Base-by-base conservation (phyloP, 2,113 vertebrate genomes). In the Microtus richardsoni region DNA sequence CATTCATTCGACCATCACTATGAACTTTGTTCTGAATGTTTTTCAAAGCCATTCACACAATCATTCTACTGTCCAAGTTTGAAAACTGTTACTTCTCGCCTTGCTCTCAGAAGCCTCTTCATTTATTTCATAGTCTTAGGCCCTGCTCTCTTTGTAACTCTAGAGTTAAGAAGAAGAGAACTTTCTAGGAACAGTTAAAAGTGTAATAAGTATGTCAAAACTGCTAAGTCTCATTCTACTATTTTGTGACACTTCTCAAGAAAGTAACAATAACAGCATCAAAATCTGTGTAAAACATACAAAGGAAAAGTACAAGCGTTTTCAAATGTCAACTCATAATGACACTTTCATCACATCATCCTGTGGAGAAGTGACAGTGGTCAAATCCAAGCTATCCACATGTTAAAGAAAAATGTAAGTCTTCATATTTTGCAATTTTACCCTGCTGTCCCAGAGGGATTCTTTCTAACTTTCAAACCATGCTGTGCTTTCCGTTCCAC, bases 191-290 rank as follows among this genome's bases (percentile, higher is more conserved):
- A 60, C 47, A 54, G 73, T 95, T 91, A 78, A 54, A 94, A 88
- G 94, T 80, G 19, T 62, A 95, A 94, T 91, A 93, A 92, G 84
- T 84, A 36, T 93, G 83, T 93, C 90, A 88, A 74, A 92, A 77
- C 17, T 66, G 33, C 52, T 79, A 84, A 84, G 47, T 30, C 78
- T 93, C 16, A 75, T 12, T 74, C 36, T 85, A 74, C 12, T 30
- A 4, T 52, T 96, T 93, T 68, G 66, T 92, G 87, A 92, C 10
- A 95, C 54, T 79, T 91, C 70, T 4, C 22, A 33, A 74, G 93
- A 87, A 77, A 71, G 19, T 26, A 74, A 58, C 85, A n/a, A 80
- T 12, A 49, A 49, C 13, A 8, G 54, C 17, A 78, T 30, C 21
- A 28, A 71, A 24, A 88, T 83, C 44, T 30, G 73, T 24, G n/a